phyloP scores from a whole-genome alignment of 1,140 invertebrate species.

The Drosophila gunungcola region DNA sequence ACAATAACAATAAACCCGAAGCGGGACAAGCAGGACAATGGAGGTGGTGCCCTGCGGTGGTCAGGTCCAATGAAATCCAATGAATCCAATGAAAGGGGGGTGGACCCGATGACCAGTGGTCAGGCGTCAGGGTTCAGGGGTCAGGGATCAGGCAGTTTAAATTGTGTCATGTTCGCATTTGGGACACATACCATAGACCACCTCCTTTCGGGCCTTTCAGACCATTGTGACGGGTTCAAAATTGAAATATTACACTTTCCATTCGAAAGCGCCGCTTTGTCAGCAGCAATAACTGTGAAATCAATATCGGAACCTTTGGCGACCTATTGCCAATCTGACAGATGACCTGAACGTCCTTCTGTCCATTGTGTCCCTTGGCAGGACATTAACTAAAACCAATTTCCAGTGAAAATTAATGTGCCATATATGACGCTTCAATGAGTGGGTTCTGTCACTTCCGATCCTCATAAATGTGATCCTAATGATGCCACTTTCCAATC shows the following conservation, averaged over 20 bases:
- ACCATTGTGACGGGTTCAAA: constrained; percentile 44
- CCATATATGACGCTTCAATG: constrained; percentile 34
- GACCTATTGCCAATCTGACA: constrained; percentile 51
- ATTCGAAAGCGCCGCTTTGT: constrained; percentile 51
- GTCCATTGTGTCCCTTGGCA: constrained; percentile 13
- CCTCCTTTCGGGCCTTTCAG: constrained; percentile 1
- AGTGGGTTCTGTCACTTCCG: constrained; percentile 51
- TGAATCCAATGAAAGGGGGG: constrained; percentile 60
- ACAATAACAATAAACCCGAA: constrained; percentile 80
- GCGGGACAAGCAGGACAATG: constrained; percentile 62
- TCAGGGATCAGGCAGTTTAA: constrained; percentile 56
- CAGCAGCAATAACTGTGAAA: constrained; percentile 64
- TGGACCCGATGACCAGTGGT: constrained; percentile 58
- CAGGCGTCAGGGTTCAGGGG: constrained; percentile 26
- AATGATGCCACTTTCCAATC: constrained; percentile 50
- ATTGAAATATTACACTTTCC: constrained; percentile 82
- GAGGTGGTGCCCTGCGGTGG: constrained; percentile 49
- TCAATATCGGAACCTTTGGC: constrained; percentile 52
- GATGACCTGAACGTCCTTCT: constrained; percentile 49
- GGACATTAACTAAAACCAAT: constrained; percentile 49
- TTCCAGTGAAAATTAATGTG: constrained; percentile 60
- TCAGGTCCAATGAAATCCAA: constrained; percentile 50
- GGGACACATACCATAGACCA: constrained; percentile 35
- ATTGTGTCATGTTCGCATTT: constrained; percentile 73
- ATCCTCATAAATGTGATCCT: constrained; percentile 48